A percentile compares a stretch with the other conserved stretches of the same genome.
Evolutionary conservation across 1,140 invertebrate genomes (phyloP).

Genomic region (Diploscapter pachys): DNA sequence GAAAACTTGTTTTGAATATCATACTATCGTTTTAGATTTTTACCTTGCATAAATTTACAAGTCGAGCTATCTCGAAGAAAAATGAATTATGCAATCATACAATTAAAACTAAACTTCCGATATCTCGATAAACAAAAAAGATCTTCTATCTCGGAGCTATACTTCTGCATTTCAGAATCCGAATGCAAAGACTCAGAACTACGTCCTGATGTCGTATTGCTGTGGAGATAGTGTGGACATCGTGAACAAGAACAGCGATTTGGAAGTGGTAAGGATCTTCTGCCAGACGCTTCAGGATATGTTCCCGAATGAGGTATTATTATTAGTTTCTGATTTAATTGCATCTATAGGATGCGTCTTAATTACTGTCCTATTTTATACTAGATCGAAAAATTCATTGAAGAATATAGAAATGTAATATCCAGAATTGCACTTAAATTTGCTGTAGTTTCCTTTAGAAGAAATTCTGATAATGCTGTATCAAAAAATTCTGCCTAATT

Average conservation of each 20-base stretch:
- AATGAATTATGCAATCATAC: not conserved
- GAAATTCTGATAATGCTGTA: no score
- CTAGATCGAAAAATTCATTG: no score
- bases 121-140: no score
- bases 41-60: conserved; percentile 14
- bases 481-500: no score
- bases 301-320: conserved; percentile 49
- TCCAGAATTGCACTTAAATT: no score
- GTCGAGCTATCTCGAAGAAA: not conserved
- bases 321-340: not conserved
- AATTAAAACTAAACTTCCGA: no score
- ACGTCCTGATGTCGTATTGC: conserved; percentile 60
- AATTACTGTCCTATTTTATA: no score
- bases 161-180: conserved; percentile 11
- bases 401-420: no score
- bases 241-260: conserved; percentile 56
- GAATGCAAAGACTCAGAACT: conserved; percentile 35
- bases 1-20: conserved; percentile 2
- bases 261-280: conserved; percentile 59
- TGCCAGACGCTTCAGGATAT: conserved; percentile 49
- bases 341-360: no score
- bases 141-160: not conserved
- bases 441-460: no score
- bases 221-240: conserved; percentile 58
- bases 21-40: conserved; percentile 9